Evolutionary conservation across 2,888 invertebrate species (phyloP).

Genomic region (Trypoxylon attenuatum): DNA sequence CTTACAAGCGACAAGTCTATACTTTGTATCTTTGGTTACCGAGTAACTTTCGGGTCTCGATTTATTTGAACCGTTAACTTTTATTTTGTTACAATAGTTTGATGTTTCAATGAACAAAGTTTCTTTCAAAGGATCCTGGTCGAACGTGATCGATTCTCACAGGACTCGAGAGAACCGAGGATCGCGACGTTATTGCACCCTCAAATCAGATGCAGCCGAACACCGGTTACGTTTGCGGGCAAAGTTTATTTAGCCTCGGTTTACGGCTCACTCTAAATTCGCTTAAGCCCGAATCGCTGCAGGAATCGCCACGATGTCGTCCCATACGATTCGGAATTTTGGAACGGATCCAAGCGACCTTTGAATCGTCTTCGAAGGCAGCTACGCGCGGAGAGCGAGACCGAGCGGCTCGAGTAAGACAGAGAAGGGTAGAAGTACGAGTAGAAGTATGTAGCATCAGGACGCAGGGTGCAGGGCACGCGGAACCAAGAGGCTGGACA

Average conservation of each 20-base stretch:
- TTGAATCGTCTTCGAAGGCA: conserved; percentile 65
- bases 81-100: too few species aligned
- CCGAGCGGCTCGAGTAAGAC: conserved; percentile 32
- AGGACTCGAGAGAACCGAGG: too few species aligned
- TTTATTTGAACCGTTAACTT: too few species aligned
- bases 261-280: conserved; percentile 71
- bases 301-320: conserved; percentile 60
- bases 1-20: too few species aligned
- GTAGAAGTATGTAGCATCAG: conserved; percentile 8
- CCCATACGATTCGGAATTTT: conserved; percentile 68
- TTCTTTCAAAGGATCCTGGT: too few species aligned
- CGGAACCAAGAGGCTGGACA: neutral
- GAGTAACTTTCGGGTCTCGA: too few species aligned
- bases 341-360: conserved; percentile 72
- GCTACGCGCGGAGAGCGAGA: conserved; percentile 2
- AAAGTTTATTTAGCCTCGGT: conserved; percentile 70
- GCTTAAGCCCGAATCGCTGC: conserved; percentile 66
- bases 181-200: conserved; percentile 43
- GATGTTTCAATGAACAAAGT: too few species aligned
- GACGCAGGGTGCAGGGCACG: conserved; percentile 14
- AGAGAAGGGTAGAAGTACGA: conserved; percentile 40
- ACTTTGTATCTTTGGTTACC: too few species aligned
- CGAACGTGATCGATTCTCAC: neutral
- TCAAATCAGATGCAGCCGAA: conserved; percentile 48
- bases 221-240: conserved; percentile 41